These are phyloP conservation scores for Julus scanicus DNA, from an alignment of 2,888 invertebrate species.

Conservation along the genomic window DNA sequence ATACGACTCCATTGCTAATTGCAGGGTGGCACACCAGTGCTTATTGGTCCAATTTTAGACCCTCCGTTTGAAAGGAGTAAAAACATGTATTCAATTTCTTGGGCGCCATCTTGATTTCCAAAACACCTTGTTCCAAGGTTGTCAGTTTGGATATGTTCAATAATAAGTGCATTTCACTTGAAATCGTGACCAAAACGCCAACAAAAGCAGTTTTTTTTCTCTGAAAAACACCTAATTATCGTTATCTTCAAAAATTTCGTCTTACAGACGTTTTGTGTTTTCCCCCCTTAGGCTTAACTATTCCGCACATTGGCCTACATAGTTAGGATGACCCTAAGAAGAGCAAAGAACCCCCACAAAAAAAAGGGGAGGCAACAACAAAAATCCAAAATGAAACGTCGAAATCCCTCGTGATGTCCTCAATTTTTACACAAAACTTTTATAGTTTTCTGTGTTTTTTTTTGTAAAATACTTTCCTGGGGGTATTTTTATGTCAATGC, in stretches of 20 bases:
- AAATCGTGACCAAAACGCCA: conserved; percentile 2
- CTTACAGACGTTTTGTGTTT: neutral
- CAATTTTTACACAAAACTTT: neutral
- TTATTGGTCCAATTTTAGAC: no score
- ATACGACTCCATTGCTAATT: no score
- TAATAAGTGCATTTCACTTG: neutral
- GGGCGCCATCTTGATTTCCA: neutral
- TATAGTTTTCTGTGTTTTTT: neutral
- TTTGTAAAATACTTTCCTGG: neutral
- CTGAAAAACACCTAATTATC: neutral
- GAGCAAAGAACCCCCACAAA: neutral
- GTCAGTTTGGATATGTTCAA: neutral
- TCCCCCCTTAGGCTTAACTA: neutral
- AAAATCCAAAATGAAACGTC: neutral
- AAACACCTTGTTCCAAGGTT: neutral
- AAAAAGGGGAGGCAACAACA: neutral
- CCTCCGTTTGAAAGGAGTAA: no score
- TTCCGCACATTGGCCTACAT: neutral
- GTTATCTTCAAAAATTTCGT: neutral
- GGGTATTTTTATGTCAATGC: neutral
- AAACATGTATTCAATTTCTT: no score
- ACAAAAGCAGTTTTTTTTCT: neutral
- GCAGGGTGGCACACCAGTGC: no score
- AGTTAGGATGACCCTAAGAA: neutral
- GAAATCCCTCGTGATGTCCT: neutral